A percentile compares a stretch with the other conserved stretches of the same genome.
phyloP scores from a whole-genome alignment of 2,888 invertebrate species.

The Dromius quadrimaculatus region DNA sequence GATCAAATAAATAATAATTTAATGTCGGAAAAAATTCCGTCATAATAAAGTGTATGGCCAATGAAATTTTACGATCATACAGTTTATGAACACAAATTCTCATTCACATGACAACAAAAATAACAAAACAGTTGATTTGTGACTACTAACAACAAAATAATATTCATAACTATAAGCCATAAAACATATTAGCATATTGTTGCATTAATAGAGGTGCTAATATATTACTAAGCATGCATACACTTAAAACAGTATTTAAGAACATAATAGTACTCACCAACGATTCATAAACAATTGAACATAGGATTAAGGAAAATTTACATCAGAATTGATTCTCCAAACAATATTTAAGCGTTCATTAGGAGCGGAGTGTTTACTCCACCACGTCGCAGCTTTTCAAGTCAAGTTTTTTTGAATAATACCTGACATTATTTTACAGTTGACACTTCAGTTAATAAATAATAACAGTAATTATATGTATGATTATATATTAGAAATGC shows the following conservation, averaged over 20 bases:
- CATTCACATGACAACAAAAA: too few species aligned
- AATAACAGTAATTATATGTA: constrained; percentile 26
- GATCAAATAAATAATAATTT: too few species aligned
- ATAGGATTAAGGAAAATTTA: not conserved
- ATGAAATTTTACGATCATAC: too few species aligned
- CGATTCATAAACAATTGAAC: constrained; percentile 28
- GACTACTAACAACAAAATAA: not conserved
- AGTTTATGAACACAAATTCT: too few species aligned
- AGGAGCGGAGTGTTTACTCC: not conserved
- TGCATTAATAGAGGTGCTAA: constrained; percentile 4
- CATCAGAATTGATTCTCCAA: not conserved
- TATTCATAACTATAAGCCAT: not conserved
- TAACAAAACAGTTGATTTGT: too few species aligned
- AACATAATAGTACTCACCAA: constrained; percentile 31
- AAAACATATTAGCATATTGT: constrained; percentile 10
- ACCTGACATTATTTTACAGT: not conserved
- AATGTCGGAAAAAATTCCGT: too few species aligned
- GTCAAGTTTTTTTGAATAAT: not conserved
- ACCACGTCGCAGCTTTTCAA: not conserved
- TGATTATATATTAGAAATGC: too few species aligned
- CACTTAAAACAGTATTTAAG: not conserved
- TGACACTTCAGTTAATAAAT: constrained; percentile 8
- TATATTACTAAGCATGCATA: constrained; percentile 27
- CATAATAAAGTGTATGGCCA: too few species aligned
- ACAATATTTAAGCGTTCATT: constrained; percentile 14